Conservation (phyloP, 2,888 invertebrate genomes). For the Rugalucina vietnamica region DNA sequence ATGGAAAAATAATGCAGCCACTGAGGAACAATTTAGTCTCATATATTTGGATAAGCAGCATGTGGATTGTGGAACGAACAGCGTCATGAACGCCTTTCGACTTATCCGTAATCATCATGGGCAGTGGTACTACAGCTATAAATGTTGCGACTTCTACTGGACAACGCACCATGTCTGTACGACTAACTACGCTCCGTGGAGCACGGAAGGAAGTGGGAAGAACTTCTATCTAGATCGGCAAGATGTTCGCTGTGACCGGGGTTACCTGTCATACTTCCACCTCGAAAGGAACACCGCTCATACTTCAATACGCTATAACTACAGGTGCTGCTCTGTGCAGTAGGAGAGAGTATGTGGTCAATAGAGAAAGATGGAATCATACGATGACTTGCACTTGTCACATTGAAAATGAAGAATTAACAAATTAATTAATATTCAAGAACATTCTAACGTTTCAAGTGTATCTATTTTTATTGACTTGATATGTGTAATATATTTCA, state of each 20-base stretch:
- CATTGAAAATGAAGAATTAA: too few species aligned
- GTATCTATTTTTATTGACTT: too few species aligned
- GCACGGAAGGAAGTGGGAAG: neutral
- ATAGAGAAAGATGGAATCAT: too few species aligned
- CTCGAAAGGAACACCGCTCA: neutral
- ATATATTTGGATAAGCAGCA: neutral
- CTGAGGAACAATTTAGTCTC: neutral
- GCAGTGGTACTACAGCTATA: neutral
- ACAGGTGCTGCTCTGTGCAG: neutral
- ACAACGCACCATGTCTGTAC: neutral
- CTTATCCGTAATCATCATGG: neutral
- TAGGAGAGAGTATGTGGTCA: too few species aligned
- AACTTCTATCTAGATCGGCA: neutral
- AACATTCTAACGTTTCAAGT: too few species aligned
- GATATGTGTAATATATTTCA: too few species aligned
- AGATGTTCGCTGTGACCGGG: neutral
- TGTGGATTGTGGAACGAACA: neutral
- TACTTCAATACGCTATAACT: neutral
- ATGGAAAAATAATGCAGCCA: neutral
- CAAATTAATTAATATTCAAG: too few species aligned
- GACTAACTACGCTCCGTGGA: neutral
- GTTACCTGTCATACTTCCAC: conserved; percentile 1
- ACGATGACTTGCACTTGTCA: too few species aligned
- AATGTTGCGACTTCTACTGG: neutral
- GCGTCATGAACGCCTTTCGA: neutral